These are phyloP conservation scores for Xenus cinereus DNA, from an alignment of 2,113 vertebrate species.

Conservation along the genomic window DNA sequence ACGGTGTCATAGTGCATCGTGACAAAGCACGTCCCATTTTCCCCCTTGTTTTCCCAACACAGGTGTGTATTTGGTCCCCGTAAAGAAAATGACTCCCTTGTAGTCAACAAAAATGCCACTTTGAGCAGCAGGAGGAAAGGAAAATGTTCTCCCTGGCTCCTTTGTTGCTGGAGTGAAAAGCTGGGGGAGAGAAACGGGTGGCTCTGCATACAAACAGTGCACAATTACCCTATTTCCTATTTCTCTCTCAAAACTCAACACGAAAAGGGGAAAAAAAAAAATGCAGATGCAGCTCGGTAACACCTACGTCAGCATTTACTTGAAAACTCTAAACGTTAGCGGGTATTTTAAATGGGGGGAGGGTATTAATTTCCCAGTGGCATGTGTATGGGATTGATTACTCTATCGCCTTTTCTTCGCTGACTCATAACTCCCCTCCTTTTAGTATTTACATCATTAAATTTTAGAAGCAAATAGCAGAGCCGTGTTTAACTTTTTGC, in stretches of 20 bases:
- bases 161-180: background rate
- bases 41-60: background rate
- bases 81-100: background rate
- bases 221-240: background rate
- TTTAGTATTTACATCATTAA: background rate
- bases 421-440: background rate
- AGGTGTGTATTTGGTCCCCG: background rate
- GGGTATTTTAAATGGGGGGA: background rate
- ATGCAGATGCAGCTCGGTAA: background rate
- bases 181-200: background rate
- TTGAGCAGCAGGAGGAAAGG: background rate
- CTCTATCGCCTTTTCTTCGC: background rate
- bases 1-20: fast-evolving
- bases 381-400: background rate
- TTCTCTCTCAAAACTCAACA: background rate
- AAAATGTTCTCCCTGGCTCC: too few species aligned
- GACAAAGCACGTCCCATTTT: fast-evolving
- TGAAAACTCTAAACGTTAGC: background rate
- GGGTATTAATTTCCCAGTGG: too few species aligned
- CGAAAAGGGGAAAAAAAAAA: background rate
- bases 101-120: background rate
- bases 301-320: background rate
- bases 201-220: background rate
- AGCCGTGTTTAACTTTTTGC: background rate
- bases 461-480: background rate